phyloP scores from a whole-genome alignment of 2,113 vertebrate genomes.

The Glaucidium brasilianum region DNA sequence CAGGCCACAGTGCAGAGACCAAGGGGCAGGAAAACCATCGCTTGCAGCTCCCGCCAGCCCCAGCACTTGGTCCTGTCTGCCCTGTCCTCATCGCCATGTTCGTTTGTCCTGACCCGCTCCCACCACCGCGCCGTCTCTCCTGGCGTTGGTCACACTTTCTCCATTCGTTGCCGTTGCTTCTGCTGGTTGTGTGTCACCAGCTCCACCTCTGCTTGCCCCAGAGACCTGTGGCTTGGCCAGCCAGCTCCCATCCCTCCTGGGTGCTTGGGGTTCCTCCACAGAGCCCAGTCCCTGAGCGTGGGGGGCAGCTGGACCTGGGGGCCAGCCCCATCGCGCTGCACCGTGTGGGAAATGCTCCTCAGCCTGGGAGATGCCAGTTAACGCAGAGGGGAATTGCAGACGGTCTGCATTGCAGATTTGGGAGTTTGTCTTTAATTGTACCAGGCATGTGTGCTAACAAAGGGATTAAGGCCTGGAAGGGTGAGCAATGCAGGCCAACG shows the following conservation, averaged over 20 bases:
- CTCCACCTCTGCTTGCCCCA: background rate
- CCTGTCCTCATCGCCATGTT: background rate
- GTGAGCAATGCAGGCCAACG: background rate
- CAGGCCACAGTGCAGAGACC: background rate
- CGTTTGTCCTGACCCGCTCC: background rate
- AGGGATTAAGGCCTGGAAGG: slow-evolving; percentile 32
- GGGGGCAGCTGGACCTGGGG: background rate
- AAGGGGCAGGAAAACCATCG: background rate
- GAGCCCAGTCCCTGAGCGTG: background rate
- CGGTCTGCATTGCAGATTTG: slow-evolving; percentile 39
- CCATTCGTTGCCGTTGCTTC: fast-evolving
- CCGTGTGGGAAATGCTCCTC: fast-evolving
- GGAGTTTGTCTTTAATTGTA: background rate
- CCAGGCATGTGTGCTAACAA: background rate
- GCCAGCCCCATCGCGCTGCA: fast-evolving
- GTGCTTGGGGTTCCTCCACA: background rate
- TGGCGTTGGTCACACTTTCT: background rate
- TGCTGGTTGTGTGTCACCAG: background rate
- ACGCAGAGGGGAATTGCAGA: background rate
- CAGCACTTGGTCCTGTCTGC: no score
- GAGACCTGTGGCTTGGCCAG: background rate
- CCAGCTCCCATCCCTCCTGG: background rate
- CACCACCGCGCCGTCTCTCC: background rate
- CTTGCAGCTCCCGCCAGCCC: background rate
- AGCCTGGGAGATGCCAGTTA: fast-evolving